Conservation (phyloP, 2,113 vertebrate genomes). For the Microcebus murinus region DNA sequence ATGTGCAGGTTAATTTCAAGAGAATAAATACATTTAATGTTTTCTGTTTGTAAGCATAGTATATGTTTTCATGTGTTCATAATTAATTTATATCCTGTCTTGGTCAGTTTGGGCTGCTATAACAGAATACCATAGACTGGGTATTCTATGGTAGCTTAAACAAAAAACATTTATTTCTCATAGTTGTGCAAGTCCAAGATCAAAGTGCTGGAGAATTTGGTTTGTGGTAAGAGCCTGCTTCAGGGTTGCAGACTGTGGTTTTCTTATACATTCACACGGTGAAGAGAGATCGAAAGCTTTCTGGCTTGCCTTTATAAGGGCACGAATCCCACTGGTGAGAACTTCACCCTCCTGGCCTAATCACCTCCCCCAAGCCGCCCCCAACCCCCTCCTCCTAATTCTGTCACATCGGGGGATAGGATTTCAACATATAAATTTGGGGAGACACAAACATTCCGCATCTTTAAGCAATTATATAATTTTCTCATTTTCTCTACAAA, state of each 20-base stretch:
- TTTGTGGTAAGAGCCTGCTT: neutral
- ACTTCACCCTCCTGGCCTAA: neutral
- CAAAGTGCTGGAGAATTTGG: neutral
- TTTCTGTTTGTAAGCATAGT: neutral
- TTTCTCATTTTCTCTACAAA: neutral
- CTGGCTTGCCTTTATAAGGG: neutral
- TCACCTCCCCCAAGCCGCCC: neutral
- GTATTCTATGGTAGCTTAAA: neutral
- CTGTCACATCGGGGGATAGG: neutral
- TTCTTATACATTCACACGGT: neutral
- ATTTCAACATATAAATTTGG: neutral
- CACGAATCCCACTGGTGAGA: neutral
- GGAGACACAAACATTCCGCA: neutral
- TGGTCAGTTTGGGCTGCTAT: neutral
- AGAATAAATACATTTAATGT: neutral
- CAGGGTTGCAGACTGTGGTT: neutral
- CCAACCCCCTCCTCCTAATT: neutral
- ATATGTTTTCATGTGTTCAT: neutral
- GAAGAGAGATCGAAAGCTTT: neutral
- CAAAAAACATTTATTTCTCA: neutral
- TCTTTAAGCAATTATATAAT: neutral
- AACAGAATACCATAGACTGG: neutral
- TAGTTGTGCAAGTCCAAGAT: neutral
- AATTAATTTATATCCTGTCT: neutral
- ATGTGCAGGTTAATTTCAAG: neutral